Evolutionary conservation across 2,113 vertebrate genomes (phyloP).

Genomic region (Xenotilapia longispinis): DNA sequence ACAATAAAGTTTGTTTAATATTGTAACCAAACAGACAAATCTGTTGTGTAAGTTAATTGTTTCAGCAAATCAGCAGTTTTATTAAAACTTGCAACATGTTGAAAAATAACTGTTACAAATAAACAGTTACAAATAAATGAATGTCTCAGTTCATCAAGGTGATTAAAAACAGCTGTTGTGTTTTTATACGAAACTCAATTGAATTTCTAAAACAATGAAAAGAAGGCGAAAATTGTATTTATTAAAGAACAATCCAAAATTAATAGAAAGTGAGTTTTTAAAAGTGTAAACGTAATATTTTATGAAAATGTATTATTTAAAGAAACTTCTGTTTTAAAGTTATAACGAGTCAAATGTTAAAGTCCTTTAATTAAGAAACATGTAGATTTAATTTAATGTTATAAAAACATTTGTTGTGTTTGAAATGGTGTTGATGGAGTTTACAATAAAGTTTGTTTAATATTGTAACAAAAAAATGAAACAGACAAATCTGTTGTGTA

Average conservation of each 20-base stretch:
- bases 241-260: not conserved
- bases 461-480: not conserved
- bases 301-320: not conserved
- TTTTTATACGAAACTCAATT: fast-evolving
- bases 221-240: not conserved
- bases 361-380: not conserved
- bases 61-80: not conserved
- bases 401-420: not conserved
- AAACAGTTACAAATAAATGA: not conserved
- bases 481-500: not conserved
- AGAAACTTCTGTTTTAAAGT: not conserved
- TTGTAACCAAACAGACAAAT: not conserved
- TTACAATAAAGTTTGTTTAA: not conserved
- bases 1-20: not conserved
- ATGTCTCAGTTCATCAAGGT: not conserved
- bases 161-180: fast-evolving
- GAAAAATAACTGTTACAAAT: not conserved
- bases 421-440: not conserved
- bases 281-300: not conserved
- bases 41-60: not conserved
- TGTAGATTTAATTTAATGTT: not conserved
- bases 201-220: not conserved
- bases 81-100: not conserved
- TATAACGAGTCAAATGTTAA: fast-evolving
- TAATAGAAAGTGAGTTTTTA: not conserved